Evolutionary conservation across 2,113 vertebrate genomes (phyloP).

Genomic region (Bujurquina vittata): DNA sequence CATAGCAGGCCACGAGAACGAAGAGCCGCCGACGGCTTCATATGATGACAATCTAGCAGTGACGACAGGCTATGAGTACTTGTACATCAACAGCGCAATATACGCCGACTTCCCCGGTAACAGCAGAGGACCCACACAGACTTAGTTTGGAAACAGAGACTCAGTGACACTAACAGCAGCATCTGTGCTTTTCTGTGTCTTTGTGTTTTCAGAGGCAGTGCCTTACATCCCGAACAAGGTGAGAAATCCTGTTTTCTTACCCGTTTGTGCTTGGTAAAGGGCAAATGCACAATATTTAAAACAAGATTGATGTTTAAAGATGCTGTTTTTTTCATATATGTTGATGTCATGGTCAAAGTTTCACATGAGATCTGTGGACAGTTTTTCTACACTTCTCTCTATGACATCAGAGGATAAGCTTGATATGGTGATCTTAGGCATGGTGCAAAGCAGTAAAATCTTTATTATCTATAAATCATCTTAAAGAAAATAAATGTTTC

Average conservation of each 20-base stretch:
- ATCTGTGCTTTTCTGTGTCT: conserved; percentile 4
- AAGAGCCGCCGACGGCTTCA: neutral
- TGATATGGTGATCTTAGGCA: neutral
- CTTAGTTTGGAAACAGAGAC: neutral
- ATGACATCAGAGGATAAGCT: neutral
- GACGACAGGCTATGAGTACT: accelerated
- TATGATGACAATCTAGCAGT: neutral
- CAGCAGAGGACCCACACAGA: neutral
- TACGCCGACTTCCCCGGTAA: accelerated
- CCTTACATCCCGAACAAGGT: accelerated
- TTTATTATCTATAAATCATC: neutral
- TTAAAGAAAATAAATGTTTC: accelerated
- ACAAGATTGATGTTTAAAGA: neutral
- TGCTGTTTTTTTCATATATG: accelerated
- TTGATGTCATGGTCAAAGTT: accelerated
- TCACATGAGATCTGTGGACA: neutral
- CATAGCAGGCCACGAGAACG: neutral
- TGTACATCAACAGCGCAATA: accelerated
- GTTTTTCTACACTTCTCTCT: neutral
- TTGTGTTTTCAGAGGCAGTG: neutral
- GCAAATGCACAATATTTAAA: neutral
- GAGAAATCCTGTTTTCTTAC: neutral
- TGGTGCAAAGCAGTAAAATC: neutral
- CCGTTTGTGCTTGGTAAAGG: neutral
- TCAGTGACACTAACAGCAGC: neutral